Base-by-base conservation (phyloP, 2,888 invertebrate genomes). In the Peribatodes rhomboidaria region DNA sequence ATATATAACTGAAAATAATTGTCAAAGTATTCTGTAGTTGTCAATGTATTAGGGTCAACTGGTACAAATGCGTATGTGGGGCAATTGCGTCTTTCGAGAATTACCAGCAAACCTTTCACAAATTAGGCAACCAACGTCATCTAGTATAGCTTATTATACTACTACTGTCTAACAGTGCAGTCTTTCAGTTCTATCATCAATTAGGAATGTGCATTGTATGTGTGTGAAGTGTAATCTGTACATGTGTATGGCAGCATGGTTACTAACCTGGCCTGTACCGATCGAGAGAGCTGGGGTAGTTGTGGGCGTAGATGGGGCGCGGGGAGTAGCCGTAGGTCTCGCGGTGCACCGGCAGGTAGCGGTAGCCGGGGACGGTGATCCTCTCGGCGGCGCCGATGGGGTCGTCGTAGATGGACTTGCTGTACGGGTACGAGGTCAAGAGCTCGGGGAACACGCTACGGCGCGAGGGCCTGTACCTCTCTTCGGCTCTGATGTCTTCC, bases 301-400 rank as follows among this genome's bases (percentile, higher is more conserved):
- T 96, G 94, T 97, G 97, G 83, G 97, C 95, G 89, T 97, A 97
- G 94, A 98, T 96, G 87, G 96, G 94, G 90, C 97, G 95, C 79
- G 98, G 98, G 78, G 97, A 97, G 93, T 98, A 97, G 73, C 98
- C 98, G 94, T 98, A 98, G 84, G 95, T 96, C 88, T 98, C 97
- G 85, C 98, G 96, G 94, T 97, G 97, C 80, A 98, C 96, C 78
- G 98, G 98, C 91, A 97, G 94, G 94, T 98, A 98, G 93, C 97
- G 96, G 95, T 98, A 98, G 82, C 98, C 98, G 85, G 97, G 97
- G 64, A 96, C 96, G 86, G 96, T 94, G 94, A 98, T 97, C 90
- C 98, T 96, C 89, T 97, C 97, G 76, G 96, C 95, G 75, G 97
- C 96, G 82, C 94, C 96, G 70, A 95, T 89, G 77, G 97, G 97